Evolutionary conservation across 1,140 invertebrate species (phyloP).

Genomic region (Bombus balteatus): DNA sequence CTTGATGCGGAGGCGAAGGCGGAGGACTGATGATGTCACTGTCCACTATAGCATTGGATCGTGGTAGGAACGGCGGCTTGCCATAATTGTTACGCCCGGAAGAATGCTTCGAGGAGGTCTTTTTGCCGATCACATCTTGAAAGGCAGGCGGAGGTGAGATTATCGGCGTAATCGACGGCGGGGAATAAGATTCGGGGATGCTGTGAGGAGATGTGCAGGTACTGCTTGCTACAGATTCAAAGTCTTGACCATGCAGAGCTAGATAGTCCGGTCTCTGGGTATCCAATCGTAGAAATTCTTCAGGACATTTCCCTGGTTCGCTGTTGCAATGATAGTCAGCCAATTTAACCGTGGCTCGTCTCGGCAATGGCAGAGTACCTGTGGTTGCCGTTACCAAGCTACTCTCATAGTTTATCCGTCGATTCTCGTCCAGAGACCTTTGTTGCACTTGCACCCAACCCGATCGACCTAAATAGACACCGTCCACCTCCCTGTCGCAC

Average conservation of each 20-base stretch:
- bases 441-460: slow-evolving; percentile 86
- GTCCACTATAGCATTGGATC: slow-evolving; percentile 85
- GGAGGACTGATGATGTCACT: slow-evolving; percentile 84
- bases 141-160: slow-evolving; percentile 86
- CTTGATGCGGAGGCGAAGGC: slow-evolving; percentile 76
- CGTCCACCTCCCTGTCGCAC: slow-evolving; percentile 85
- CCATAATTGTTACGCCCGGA: slow-evolving; percentile 70
- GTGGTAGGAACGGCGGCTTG: slow-evolving; percentile 82
- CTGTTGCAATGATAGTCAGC: slow-evolving; percentile 85
- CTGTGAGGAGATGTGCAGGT: slow-evolving; percentile 79
- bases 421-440: slow-evolving; percentile 83
- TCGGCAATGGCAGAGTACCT: slow-evolving; percentile 75
- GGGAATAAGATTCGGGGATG: slow-evolving; percentile 82
- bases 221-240: slow-evolving; percentile 71
- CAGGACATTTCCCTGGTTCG: slow-evolving; percentile 82
- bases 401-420: slow-evolving; percentile 78
- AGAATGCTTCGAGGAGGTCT: slow-evolving; percentile 68
- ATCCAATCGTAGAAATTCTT: slow-evolving; percentile 65
- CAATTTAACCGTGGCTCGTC: slow-evolving; percentile 82
- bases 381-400: slow-evolving; percentile 61
- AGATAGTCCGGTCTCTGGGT: slow-evolving; percentile 79
- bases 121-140: slow-evolving; percentile 81
- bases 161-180: slow-evolving; percentile 84
- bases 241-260: slow-evolving; percentile 78
- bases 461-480: slow-evolving; percentile 84